Conservation (phyloP, 2,888 invertebrate species). For the Lomographa bimaculata region DNA sequence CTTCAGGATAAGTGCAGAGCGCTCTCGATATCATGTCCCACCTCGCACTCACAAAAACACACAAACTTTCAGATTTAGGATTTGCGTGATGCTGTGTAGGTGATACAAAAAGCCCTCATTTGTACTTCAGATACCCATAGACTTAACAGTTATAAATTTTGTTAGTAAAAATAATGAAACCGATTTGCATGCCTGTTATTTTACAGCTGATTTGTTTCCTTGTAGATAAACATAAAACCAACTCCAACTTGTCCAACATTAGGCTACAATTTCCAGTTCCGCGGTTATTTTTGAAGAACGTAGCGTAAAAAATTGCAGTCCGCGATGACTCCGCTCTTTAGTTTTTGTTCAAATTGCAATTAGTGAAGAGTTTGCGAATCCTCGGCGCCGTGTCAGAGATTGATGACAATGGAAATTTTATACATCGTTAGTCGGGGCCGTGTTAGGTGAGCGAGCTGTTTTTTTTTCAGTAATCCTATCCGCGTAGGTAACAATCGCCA, state of each 20-base stretch:
- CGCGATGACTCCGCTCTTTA: constrained; percentile 77
- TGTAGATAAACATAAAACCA: constrained; percentile 20
- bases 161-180: too few species aligned
- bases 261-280: constrained; percentile 31
- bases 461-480: constrained; percentile 77
- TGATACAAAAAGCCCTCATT: too few species aligned
- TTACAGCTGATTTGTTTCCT: constrained; percentile 18
- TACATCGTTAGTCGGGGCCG: constrained; percentile 81
- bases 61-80: too few species aligned
- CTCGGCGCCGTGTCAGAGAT: constrained; percentile 81
- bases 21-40: too few species aligned
- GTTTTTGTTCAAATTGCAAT: constrained; percentile 83
- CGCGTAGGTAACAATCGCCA: constrained; percentile 51
- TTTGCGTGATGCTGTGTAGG: too few species aligned
- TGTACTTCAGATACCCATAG: too few species aligned
- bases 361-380: constrained; percentile 81
- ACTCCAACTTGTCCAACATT: constrained; percentile 27
- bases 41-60: too few species aligned
- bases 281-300: constrained; percentile 62
- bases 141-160: too few species aligned
- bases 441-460: constrained; percentile 76
- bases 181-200: constrained; percentile 16
- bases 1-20: too few species aligned
- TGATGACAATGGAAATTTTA: constrained; percentile 84
- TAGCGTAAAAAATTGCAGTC: constrained; percentile 71